phyloP scores from a whole-genome alignment of 2,888 invertebrate species.

The Lasioglossum malachurum region DNA sequence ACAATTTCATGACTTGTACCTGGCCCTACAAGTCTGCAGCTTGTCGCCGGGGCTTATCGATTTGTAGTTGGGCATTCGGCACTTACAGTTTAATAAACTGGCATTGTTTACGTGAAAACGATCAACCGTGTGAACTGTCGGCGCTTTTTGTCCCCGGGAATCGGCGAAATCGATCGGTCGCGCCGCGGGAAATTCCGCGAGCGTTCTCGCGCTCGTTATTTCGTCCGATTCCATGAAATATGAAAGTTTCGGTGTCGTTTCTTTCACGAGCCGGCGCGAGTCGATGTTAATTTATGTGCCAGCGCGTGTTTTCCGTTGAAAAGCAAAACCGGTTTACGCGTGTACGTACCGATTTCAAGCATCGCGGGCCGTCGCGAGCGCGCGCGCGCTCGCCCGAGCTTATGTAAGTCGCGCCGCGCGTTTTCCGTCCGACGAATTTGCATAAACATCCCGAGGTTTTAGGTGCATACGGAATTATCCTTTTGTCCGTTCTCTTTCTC shows the following conservation, averaged over 20 bases:
- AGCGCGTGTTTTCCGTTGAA: slow-evolving; percentile 25
- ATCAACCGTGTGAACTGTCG: slow-evolving; percentile 24
- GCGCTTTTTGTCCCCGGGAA: slow-evolving; percentile 6
- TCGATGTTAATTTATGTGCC: slow-evolving; percentile 47
- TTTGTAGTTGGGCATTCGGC: neutral
- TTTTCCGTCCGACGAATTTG: slow-evolving; percentile 43
- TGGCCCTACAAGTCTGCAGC: neutral
- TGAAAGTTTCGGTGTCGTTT: slow-evolving; percentile 40
- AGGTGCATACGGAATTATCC: slow-evolving; percentile 35
- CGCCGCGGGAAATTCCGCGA: slow-evolving; percentile 21
- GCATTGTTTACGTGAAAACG: neutral
- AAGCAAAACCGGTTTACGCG: slow-evolving; percentile 54
- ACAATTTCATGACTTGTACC: neutral
- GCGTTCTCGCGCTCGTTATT: slow-evolving; percentile 31
- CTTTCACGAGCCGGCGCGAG: slow-evolving; percentile 13
- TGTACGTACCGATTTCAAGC: slow-evolving; percentile 33
- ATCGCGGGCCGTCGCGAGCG: neutral
- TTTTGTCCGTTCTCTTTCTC: slow-evolving; percentile 31
- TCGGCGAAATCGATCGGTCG: neutral
- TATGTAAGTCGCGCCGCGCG: slow-evolving; percentile 41
- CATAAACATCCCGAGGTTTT: slow-evolving; percentile 45
- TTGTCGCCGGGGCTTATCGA: neutral
- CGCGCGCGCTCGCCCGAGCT: slow-evolving; percentile 21
- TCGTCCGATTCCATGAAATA: slow-evolving; percentile 35
- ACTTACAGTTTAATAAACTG: neutral